Evolutionary conservation across 2,113 vertebrate genomes (phyloP).

Genomic region (Acanthisitta chloris): DNA sequence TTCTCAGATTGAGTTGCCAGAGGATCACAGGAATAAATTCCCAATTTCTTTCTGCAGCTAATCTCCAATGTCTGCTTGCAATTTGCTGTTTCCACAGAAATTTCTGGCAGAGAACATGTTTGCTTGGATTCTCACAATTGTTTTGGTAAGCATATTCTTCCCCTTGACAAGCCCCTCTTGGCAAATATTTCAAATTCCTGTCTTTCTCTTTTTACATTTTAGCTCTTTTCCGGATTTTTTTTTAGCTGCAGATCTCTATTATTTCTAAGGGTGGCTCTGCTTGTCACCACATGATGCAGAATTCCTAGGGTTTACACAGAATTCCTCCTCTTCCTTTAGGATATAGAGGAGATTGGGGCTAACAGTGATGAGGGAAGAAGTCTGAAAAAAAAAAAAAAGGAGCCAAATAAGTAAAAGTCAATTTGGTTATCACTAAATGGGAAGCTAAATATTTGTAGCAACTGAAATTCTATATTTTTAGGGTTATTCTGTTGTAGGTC

Average conservation of each 20-base stretch:
- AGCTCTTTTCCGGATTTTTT: not conserved
- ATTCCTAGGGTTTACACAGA: not conserved
- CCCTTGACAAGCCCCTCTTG: constrained; percentile 37
- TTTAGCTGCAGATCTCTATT: not conserved
- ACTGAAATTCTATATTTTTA: not conserved
- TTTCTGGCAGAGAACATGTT: constrained; percentile 15
- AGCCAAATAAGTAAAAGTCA: not conserved
- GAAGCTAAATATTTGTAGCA: not conserved
- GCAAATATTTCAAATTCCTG: constrained; percentile 46
- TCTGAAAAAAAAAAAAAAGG: not conserved
- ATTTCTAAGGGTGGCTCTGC: not conserved
- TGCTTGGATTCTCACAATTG: constrained; percentile 44
- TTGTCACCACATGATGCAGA: not conserved
- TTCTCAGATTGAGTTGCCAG: not conserved
- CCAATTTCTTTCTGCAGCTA: not conserved
- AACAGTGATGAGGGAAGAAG: not conserved
- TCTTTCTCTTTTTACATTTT: not conserved
- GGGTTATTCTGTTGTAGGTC: not conserved
- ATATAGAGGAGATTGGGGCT: not conserved
- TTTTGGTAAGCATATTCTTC: constrained; percentile 40
- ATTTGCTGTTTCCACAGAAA: constrained; percentile 35
- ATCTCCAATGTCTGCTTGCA: not conserved
- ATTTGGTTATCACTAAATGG: too few relatives aligned
- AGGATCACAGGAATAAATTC: not conserved
- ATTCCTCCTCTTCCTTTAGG: not conserved